These are phyloP conservation scores for Taurulus bubalis DNA, from an alignment of 2,113 vertebrate genomes.

Conservation along the genomic window DNA sequence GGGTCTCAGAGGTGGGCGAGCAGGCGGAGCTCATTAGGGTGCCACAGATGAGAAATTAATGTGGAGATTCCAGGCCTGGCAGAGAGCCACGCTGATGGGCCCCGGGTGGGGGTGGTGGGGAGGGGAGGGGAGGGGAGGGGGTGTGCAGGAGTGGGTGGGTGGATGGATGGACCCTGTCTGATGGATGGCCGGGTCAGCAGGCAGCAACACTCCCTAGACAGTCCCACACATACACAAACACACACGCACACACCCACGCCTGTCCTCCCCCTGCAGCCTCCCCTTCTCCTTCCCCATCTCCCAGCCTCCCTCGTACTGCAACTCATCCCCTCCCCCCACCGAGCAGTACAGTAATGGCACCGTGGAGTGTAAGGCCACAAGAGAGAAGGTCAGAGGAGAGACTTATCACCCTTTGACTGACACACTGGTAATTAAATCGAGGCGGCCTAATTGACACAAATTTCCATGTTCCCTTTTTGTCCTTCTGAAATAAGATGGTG, in stretches of 20 bases:
- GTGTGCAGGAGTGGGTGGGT: conserved; percentile 1
- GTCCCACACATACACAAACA: conserved; percentile 47
- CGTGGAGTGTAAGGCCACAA: conserved; percentile 32
- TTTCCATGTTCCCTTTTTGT: conserved; percentile 21
- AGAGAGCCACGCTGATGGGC: conserved; percentile 64
- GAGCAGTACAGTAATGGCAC: conserved; percentile 46
- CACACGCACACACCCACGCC: conserved; percentile 27
- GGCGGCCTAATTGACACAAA: conserved; percentile 56
- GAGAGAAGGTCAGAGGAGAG: conserved; percentile 49
- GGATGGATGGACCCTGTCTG: conserved; percentile 69
- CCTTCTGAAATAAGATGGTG: conserved; percentile 20
- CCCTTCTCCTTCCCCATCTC: conserved; percentile 19
- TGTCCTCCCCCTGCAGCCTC: conserved; percentile 52
- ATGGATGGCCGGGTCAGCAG: conserved; percentile 77
- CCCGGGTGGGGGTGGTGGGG: conserved; percentile 10
- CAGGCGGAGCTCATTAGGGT: conserved; percentile 83
- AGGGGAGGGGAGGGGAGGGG: background rate
- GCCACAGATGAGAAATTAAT: conserved; percentile 82
- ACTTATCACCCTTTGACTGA: conserved; percentile 43
- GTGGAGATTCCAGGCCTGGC: conserved; percentile 74
- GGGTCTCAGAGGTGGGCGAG: conserved; percentile 79
- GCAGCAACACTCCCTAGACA: conserved; percentile 63
- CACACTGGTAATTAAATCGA: conserved; percentile 68
- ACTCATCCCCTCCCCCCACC: conserved; percentile 9
- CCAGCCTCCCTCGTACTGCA: conserved; percentile 3